A percentile compares a stretch with the other conserved stretches of the same genome.
Evolutionary conservation across 1,140 invertebrate genomes (phyloP).

Genomic region (Cherax quadricarinatus): DNA sequence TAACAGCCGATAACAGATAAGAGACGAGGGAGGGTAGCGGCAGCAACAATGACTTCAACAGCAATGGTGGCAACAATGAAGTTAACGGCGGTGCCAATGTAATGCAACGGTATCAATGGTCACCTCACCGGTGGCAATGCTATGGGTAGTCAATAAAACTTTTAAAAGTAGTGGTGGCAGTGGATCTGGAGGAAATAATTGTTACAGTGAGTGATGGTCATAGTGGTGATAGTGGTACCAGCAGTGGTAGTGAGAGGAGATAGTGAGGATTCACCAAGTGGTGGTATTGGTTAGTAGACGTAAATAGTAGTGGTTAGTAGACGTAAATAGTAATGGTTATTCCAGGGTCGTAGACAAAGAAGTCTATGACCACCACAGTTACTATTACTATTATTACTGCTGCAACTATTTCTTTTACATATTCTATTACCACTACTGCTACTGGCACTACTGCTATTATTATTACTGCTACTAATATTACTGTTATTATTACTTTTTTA

Average conservation of each 20-base stretch:
- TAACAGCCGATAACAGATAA: slow-evolving; percentile 57
- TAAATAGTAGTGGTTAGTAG: not conserved
- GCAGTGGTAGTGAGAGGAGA: not conserved
- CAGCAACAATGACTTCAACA: not conserved
- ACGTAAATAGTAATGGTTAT: too few species aligned
- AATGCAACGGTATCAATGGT: too few species aligned
- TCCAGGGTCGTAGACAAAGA: too few species aligned
- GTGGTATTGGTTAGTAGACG: not conserved
- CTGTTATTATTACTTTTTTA: too few species aligned
- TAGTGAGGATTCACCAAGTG: not conserved
- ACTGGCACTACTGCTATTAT: too few species aligned
- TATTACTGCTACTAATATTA: too few species aligned
- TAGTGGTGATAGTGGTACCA: slow-evolving; percentile 5
- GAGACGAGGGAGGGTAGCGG: not conserved
- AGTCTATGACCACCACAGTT: too few species aligned
- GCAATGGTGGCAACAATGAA: not conserved
- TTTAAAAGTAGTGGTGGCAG: not conserved
- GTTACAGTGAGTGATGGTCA: not conserved
- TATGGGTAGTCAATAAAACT: not conserved
- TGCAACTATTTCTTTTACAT: too few species aligned
- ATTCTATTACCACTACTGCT: too few species aligned
- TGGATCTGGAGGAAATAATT: not conserved
- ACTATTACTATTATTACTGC: too few species aligned
- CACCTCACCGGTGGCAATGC: not conserved
- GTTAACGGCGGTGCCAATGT: not conserved